These are phyloP conservation scores for Drosophila fulvimacula DNA, from an alignment of 2,888 invertebrate genomes.

Conservation along the genomic window DNA sequence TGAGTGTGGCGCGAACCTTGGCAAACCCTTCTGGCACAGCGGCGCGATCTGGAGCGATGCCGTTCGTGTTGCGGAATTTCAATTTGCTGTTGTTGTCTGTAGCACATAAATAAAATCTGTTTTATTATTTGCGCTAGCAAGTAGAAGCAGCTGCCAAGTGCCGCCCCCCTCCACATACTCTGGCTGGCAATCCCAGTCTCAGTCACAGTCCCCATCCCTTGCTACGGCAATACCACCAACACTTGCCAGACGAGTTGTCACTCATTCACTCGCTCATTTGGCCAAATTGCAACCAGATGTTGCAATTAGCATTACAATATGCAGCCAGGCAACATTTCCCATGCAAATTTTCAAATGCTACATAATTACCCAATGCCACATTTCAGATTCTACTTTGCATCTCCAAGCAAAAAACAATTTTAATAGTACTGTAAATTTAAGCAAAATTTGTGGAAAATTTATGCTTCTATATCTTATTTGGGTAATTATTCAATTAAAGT, in stretches of 20 bases:
- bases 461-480: too few species aligned
- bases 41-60: conserved; percentile 41
- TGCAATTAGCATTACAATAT: conserved; percentile 21
- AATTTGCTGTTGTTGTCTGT: conserved; percentile 67
- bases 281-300: conserved; percentile 19
- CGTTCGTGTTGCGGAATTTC: conserved; percentile 68
- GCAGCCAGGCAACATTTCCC: conserved; percentile 6
- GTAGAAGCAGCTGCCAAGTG: conserved; percentile 54
- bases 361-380: conserved; percentile 8
- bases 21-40: conserved; percentile 50
- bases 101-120: conserved; percentile 75
- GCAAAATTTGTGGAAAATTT: too few species aligned
- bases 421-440: too few species aligned
- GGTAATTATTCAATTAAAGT: too few species aligned
- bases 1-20: conserved; percentile 22
- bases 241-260: conserved; percentile 14
- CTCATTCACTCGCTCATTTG: conserved; percentile 17
- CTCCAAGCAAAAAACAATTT: neutral
- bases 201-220: neutral
- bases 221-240: too few species aligned
- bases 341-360: neutral
- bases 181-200: neutral
- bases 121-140: conserved; percentile 61
- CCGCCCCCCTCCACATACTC: conserved; percentile 3
- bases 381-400: neutral